Evolutionary conservation across 1,140 invertebrate species (phyloP), one percentile per base, ranked within the genome.

Genomic region (Linepithema humile): DNA sequence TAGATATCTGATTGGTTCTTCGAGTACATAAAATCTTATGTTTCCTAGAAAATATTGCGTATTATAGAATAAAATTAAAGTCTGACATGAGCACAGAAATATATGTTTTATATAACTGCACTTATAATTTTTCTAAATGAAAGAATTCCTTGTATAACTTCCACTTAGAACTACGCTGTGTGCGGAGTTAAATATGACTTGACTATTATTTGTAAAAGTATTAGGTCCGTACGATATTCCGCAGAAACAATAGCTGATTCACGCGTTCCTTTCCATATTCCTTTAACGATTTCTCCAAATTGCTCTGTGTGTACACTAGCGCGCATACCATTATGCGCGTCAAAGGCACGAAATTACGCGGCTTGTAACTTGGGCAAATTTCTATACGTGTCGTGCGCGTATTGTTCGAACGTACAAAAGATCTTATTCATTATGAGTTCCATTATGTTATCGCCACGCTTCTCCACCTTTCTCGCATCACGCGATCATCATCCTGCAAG

Each of bases 221-320:
- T 5, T 73, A 26, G 38, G 12, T 62, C 48, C 3, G 53, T 3
- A 9, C 15, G 15, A 15, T 3, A 62, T 45, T 74, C 62, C 26
- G 23, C 9, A 59, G 23, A 73, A 73, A 40, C 50, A 6, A 60
- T 15, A 29, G 23, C 20, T 43, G 35, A 60, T 12, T 60, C 55
- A 60, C 17, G 32, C 23, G 9, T 15, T 26, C n/a, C 45, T 38
- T 55, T 57, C 10, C 26, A 6, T 26, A 15, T 50, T 53, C 29
- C 57, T 72, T 38, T n/a, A 73, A 57, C 32, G 48, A 73, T 73
- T 59, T 62, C 72, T 43, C 23, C 40, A 62, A 75, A 62, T 62
- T 43, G 57, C 55, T 17, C n/a, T 26, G 5, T 62, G 23, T 32
- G 72, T 32, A 45, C 72, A 62, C 62, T 43, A 32, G 10, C 5